Evolutionary conservation across 1,140 invertebrate genomes (phyloP).

Genomic region (Chrysomallon squamiferum): DNA sequence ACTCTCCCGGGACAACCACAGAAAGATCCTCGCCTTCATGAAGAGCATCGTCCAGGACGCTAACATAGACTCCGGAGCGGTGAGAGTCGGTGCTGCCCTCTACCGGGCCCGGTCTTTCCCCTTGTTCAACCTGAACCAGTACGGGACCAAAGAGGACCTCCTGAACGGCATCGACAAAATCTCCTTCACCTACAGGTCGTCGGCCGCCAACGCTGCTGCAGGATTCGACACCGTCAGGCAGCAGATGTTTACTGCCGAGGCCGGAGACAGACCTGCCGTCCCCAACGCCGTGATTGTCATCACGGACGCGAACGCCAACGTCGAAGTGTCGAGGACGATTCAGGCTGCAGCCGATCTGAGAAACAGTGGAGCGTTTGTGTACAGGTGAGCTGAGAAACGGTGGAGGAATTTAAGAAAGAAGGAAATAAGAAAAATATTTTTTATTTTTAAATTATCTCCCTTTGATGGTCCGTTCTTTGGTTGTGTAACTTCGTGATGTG

Average conservation of each 20-base stretch:
- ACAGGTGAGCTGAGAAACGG: background rate
- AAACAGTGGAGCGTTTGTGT: slow-evolving; percentile 15
- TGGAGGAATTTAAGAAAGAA: too few relatives aligned
- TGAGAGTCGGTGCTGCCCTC: slow-evolving; percentile 40
- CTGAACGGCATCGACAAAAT: slow-evolving; percentile 36
- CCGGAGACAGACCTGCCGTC: slow-evolving; percentile 46
- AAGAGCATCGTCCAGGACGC: slow-evolving; percentile 28
- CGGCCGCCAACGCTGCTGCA: slow-evolving; percentile 26
- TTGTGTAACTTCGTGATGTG: too few relatives aligned
- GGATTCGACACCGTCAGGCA: slow-evolving; percentile 34
- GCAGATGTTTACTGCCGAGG: slow-evolving; percentile 28
- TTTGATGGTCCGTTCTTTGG: too few relatives aligned
- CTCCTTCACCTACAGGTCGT: slow-evolving; percentile 27
- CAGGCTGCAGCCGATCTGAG: slow-evolving; percentile 22
- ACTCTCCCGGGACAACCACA: slow-evolving; percentile 22
- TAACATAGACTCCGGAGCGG: slow-evolving; percentile 40
- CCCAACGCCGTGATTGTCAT: slow-evolving; percentile 54
- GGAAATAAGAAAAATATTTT: too few relatives aligned
- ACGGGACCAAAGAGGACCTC: slow-evolving; percentile 32
- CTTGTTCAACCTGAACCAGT: slow-evolving; percentile 45
- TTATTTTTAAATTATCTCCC: too few relatives aligned
- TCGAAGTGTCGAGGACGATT: slow-evolving; percentile 28
- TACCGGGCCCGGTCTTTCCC: slow-evolving; percentile 31
- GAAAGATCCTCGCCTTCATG: slow-evolving; percentile 33
- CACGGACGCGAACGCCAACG: slow-evolving; percentile 47